Evolutionary conservation across 2,797 vertebrate genomes (phyloP).

Genomic region (Sebastes matsubarae): DNA sequence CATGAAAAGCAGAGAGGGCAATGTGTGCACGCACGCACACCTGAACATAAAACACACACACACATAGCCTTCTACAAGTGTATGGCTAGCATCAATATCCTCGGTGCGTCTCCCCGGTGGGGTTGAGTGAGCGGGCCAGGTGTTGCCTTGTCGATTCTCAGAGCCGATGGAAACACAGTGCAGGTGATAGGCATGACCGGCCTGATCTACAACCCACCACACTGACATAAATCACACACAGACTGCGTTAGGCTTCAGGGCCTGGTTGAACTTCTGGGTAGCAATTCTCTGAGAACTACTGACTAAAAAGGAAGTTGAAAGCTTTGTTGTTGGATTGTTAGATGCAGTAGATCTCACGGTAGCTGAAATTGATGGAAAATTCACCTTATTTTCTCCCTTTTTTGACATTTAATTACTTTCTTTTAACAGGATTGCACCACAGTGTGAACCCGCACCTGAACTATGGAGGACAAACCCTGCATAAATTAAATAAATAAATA

Average conservation of each 20-base stretch:
- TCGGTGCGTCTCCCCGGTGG: slow-evolving; percentile 18
- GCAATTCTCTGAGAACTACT: slow-evolving; percentile 16
- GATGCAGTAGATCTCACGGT: background rate
- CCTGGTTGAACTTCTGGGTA: slow-evolving; percentile 44
- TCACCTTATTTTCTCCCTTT: background rate
- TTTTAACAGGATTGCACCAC: background rate
- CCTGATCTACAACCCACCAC: slow-evolving; percentile 54
- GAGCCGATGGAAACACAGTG: slow-evolving; percentile 52
- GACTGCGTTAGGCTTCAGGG: slow-evolving; percentile 34
- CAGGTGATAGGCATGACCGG: slow-evolving; percentile 73
- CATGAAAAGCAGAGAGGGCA: slow-evolving; percentile 60
- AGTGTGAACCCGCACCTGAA: background rate
- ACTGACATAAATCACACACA: slow-evolving; percentile 60
- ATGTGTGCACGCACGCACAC: slow-evolving; percentile 9
- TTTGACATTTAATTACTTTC: background rate
- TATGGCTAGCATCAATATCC: slow-evolving; percentile 56
- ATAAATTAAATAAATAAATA: too few relatives aligned
- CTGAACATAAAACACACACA: background rate
- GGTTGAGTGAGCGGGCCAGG: slow-evolving; percentile 69
- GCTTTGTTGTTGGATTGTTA: background rate
- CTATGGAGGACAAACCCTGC: too few relatives aligned
- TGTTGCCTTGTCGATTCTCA: slow-evolving; percentile 56
- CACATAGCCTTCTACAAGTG: slow-evolving; percentile 13
- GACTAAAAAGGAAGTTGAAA: background rate
- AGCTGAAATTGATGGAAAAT: background rate